Evolutionary conservation across 2,113 vertebrate species (phyloP), one percentile per base, ranked within the genome.

Genomic region (Chionis minor): DNA sequence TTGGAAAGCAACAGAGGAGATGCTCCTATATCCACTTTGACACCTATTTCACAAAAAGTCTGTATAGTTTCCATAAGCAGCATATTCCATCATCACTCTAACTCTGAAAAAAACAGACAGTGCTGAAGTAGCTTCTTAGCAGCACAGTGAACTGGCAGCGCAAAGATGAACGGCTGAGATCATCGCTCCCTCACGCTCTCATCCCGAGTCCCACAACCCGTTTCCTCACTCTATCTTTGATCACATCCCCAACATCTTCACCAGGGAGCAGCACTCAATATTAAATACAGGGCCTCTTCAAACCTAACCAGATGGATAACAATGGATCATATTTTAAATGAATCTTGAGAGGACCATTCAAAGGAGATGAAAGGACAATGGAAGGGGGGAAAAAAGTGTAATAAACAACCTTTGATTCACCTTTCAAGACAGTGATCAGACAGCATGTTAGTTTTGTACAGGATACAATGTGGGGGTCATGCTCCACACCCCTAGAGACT

Each of bases 241-340:
- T 67, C 63, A 63, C 0, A 0, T 74, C 35, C n/a, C 63, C 33
- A 40, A 1, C 0, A 1, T 3, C 20, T 27, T 74, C 80, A 92
- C 20, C 54, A 66, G 55, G 14, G 19, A 86, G 40, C 62, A 81
- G 44, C 9, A 58, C 12, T 63, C 61, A 78, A 9, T 59, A 71
- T 71, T 71, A 92, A 79, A 81, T 14, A 5, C 42, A 52, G 33
- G 30, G 8, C 8, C 28, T 56, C 69, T 94, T 93, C 75, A 90
- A 86, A 94, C 7, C 40, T n/a, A 92, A 89, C 35, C 49, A 91
- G 54, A 79, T 18, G 17, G 69, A 18, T 49, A 83, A 66, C 33
- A 66, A 83, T 19, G 12, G 18, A 44, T 42, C 24, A 12, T 28
- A 70, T 54, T 90, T 86, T 40, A 86, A 88, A 69, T 18, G 8